Base-by-base conservation (phyloP, 2,797 vertebrate genomes). In the Sebastes flavidus region DNA sequence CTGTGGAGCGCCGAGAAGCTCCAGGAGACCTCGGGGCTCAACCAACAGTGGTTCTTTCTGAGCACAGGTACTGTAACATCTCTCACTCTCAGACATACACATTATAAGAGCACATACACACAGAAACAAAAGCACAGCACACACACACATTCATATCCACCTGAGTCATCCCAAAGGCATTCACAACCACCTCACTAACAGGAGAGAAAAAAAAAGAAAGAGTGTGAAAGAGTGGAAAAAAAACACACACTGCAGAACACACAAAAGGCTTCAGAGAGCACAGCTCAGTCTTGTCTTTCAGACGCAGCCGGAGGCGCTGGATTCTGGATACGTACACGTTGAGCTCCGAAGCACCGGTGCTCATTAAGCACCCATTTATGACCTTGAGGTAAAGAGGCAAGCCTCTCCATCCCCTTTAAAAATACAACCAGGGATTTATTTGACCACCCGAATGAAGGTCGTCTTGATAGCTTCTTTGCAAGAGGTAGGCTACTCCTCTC, bases 101-200 rank as follows among this genome's bases (percentile, higher is more conserved):
- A 49, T 18, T 65, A 81, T 69, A 81, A 67, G 70, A 62, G 29
- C 8, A 75, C 61, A 69, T 20, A 60, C 9, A 74, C 80, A 80
- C 69, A 81, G 4, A 30, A 8, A 63, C 27, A 65, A 78, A 91
- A 78, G 83, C 56, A 3, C 38, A 42, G 38, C 38, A 69, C 61
- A 69, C 30, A 60, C 79, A 80, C 69, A 81, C 69, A 82, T 11
- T 77, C 68, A 77, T 30, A 82, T 70, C 77, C 58, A 78, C 85
- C 83, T 92, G 87, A 91, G 81, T 94, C 92, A 92, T 92, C 93
- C 90, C 89, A 79, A 73, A 93, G 93, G 94, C 77, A 95, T 95
- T 93, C 89, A 80, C 80, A 88, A 82, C 87, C 85, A 90, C 88
- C 88, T 92, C 87, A 79, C 87, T 67, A 87, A 82, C 75, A 76